Percentiles rank a stretch among this genome's conserved stretches.
Evolutionary conservation across 2,888 invertebrate genomes (phyloP).

Genomic region (Agelastica alni): DNA sequence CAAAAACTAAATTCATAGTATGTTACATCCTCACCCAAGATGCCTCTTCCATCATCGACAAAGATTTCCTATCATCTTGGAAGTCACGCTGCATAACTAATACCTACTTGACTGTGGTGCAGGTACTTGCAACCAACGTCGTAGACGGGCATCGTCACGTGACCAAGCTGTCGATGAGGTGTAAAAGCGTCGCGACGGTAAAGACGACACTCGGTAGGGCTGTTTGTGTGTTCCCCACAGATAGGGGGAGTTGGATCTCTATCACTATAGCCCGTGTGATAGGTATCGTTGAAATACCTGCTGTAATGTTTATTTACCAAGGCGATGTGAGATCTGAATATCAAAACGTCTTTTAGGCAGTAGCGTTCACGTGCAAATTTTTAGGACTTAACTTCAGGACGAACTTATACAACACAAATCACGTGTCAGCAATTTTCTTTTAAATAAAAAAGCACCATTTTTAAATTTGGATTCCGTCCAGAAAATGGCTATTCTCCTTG

Average conservation of each 20-base stretch:
- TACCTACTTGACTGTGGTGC: constrained; percentile 2
- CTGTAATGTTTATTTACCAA: constrained; percentile 15
- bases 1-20: neutral
- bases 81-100: constrained; percentile 2
- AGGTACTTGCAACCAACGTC: constrained; percentile 28
- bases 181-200: constrained; percentile 24
- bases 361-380: no score
- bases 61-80: constrained; percentile 8
- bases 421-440: no score
- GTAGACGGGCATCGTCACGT: constrained; percentile 31
- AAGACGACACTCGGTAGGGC: neutral
- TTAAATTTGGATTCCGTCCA: no score
- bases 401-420: no score
- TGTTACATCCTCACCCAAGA: neutral
- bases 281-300: constrained; percentile 8
- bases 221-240: neutral
- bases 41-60: neutral
- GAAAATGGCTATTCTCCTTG: no score
- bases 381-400: no score
- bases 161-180: constrained; percentile 37
- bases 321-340: constrained; percentile 16
- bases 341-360: no score
- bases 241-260: neutral
- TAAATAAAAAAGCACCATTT: no score
- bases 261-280: constrained; percentile 4